These are phyloP conservation scores for Rhinogobio ventralis DNA, from an alignment of 2,797 vertebrate species.

Conservation along the genomic window DNA sequence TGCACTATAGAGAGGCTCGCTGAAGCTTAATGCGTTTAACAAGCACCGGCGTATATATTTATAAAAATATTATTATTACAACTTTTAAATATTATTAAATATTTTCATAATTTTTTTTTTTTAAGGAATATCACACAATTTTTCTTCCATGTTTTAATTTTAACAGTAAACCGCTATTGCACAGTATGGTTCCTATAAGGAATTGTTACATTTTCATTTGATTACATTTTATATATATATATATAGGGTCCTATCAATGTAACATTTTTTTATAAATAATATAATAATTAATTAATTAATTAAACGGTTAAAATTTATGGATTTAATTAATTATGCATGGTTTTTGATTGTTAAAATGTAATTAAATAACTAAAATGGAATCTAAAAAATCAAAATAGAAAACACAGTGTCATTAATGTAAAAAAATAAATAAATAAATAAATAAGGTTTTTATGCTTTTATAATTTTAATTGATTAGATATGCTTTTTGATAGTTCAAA, in stretches of 20 bases:
- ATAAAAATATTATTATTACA: background rate
- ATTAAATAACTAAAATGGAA: background rate
- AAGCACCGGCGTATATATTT: background rate
- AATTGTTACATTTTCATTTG: background rate
- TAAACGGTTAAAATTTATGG: background rate
- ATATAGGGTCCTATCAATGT: background rate
- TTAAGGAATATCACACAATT: background rate
- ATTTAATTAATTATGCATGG: background rate
- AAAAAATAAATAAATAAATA: too few relatives aligned
- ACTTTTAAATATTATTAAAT: too few relatives aligned
- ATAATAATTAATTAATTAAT: background rate
- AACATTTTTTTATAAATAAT: background rate
- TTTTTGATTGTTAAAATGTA: background rate
- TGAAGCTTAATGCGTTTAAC: background rate
- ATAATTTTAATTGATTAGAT: too few relatives aligned
- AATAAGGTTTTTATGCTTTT: too few relatives aligned
- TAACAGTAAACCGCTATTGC: too few relatives aligned
- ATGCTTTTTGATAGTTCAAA: too few relatives aligned
- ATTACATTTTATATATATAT: background rate
- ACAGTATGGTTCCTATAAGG: background rate
- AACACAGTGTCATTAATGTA: too few relatives aligned
- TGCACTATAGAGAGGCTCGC: background rate
- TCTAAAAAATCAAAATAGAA: too few relatives aligned
- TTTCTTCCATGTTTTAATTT: background rate
- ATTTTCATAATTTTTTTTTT: too few relatives aligned